Evolutionary conservation across 1,140 invertebrate species (phyloP).

Genomic region (Drosophila insularis): DNA sequence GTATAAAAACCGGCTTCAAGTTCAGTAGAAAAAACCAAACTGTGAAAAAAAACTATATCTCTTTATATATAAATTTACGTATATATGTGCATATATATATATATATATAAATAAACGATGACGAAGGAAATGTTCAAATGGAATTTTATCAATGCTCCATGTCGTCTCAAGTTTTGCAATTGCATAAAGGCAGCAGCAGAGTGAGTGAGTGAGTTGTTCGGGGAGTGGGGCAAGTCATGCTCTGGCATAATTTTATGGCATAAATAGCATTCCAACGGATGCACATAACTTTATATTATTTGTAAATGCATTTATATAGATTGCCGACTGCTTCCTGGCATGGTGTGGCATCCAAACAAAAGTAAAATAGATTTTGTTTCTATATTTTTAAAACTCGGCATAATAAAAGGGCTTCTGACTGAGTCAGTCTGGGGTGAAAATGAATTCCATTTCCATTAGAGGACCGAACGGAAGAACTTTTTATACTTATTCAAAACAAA

Average conservation of each 20-base stretch:
- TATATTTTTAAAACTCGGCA: background rate
- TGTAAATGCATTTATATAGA: background rate
- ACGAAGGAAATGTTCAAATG: conserved; percentile 7
- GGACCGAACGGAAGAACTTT: too few relatives aligned
- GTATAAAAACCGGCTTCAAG: conserved; percentile 34
- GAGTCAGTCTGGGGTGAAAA: too few relatives aligned
- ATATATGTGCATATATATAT: too few relatives aligned
- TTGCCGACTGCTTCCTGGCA: conserved; percentile 1
- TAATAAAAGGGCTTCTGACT: background rate
- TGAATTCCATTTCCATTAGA: too few relatives aligned
- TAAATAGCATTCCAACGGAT: conserved; percentile 14
- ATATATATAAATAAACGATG: conserved; percentile 28
- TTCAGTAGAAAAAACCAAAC: conserved; percentile 34
- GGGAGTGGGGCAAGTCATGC: conserved; percentile 1
- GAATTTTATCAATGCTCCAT: conserved; percentile 15
- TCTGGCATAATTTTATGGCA: conserved; percentile 11
- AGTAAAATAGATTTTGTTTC: background rate
- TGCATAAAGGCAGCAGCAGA: background rate
- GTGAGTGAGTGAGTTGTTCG: too few relatives aligned
- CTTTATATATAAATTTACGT: conserved; percentile 4
- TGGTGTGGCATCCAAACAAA: background rate
- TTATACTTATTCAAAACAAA: too few relatives aligned
- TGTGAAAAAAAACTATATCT: conserved; percentile 20
- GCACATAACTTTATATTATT: conserved; percentile 6
- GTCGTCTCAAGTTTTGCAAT: conserved; percentile 17